Base-by-base conservation (phyloP, 2,888 invertebrate genomes). In the Agrotis clavis region DNA sequence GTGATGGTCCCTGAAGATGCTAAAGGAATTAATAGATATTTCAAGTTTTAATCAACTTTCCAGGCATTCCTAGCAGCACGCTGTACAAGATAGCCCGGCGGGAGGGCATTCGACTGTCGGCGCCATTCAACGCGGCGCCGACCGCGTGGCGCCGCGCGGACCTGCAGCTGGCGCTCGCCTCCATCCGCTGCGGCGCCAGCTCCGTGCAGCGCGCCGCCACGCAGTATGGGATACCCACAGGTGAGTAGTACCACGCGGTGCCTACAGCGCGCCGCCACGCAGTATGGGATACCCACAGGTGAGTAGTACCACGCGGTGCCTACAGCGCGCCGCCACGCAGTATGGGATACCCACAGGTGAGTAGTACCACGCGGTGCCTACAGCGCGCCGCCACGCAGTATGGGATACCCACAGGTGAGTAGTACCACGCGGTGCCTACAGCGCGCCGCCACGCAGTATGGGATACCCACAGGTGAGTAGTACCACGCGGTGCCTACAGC, bases 51-150 rank as follows among this genome's bases (percentile, higher is more conserved):
- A 19, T 21, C n/a, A 0, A 5, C 35, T 1, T 61, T 16, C 85
- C 60, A 97, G 97, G 98, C 57, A 98, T 99, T 92, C 99, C 99
- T 56, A 98, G 98, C 93, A 98, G 98, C 93, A 99, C 99, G 21
- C 94, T 99, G 89, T 99, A 99, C 96, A 99, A 99, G 97, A 98
- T 99, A 88, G 99, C 98, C 47, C 97, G 98, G 80, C 97, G 98
- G 87, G 98, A 99, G 94, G 98, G 98, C 84, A 99, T 99, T 92
- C 97, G 98, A 67, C 95, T 99, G 89, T 98, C 98, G 62, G 98
- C 98, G 74, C 99, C 99, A 6, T 99, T 99, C 95, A 98, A 98
- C 96, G 98, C 98, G 65, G 98, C 98, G 80, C 98, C 98, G 50
- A 98, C 98, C 41, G 97, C 98, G 50, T 99, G 98, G 98, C 98